phyloP scores from a whole-genome alignment of 2,113 vertebrate species.

The Phalacrocorax carbo region DNA sequence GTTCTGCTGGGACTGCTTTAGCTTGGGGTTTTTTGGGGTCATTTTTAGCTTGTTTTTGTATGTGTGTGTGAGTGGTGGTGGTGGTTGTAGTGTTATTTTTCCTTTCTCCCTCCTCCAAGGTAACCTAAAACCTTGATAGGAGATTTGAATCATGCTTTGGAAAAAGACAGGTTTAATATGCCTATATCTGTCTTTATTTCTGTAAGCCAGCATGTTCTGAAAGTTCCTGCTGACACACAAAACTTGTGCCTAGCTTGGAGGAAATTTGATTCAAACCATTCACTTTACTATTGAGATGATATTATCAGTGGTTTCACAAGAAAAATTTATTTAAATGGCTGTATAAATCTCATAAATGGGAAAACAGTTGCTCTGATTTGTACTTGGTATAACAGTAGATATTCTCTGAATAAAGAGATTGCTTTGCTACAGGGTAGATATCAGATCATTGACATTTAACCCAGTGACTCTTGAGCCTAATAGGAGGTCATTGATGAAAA shows the following conservation, averaged over 20 bases:
- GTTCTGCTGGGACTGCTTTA: neutral
- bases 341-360: slow-evolving; percentile 74
- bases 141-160: slow-evolving; percentile 40
- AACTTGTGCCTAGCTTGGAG: slow-evolving; percentile 40
- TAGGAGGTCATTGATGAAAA: slow-evolving; percentile 42
- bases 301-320: slow-evolving; percentile 65
- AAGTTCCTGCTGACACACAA: slow-evolving; percentile 61
- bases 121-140: slow-evolving; percentile 22
- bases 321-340: slow-evolving; percentile 66
- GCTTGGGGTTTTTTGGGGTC: neutral
- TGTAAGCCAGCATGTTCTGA: slow-evolving; percentile 47
- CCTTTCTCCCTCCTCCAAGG: slow-evolving; percentile 9
- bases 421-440: slow-evolving; percentile 32
- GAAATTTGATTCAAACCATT: slow-evolving; percentile 63
- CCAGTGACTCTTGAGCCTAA: slow-evolving; percentile 40
- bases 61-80: neutral
- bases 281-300: slow-evolving; percentile 55
- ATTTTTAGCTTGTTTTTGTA: neutral
- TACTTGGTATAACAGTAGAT: slow-evolving; percentile 43
- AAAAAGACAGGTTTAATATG: neutral
- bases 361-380: slow-evolving; percentile 50
- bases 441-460: slow-evolving; percentile 64
- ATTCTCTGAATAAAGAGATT: slow-evolving; percentile 61
- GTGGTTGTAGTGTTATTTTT: neutral
- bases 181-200: slow-evolving; percentile 62